These are phyloP conservation scores for Tryphoninae sp. DNA, from an alignment of 2,888 invertebrate genomes.

Conservation along the genomic window DNA sequence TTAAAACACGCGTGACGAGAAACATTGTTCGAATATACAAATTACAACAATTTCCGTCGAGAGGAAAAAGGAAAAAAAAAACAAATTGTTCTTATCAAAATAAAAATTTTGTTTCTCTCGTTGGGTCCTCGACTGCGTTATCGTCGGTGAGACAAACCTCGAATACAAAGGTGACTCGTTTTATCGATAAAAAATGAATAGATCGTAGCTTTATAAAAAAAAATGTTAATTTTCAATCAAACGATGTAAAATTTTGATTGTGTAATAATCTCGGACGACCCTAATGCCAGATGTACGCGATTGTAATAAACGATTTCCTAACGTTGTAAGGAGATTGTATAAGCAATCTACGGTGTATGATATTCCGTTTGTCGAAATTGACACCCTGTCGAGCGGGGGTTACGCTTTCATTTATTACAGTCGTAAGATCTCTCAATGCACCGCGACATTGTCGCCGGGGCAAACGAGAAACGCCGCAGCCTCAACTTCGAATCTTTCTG, in stretches of 20 bases:
- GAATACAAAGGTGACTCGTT: neutral
- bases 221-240: neutral
- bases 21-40: neutral
- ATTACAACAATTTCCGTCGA: neutral
- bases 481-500: slow-evolving; percentile 20
- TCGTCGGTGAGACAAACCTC: too few relatives aligned
- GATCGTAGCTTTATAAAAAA: neutral
- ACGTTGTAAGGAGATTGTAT: neutral
- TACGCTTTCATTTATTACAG: slow-evolving; percentile 48
- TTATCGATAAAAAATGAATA: neutral
- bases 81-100: too few relatives aligned
- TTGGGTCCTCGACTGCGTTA: too few relatives aligned
- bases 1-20: neutral
- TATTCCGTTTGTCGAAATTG: slow-evolving; percentile 44
- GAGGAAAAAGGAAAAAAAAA: neutral
- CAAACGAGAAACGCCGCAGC: slow-evolving; percentile 45
- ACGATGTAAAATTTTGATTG: neutral
- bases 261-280: neutral
- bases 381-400: neutral
- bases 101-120: too few relatives aligned
- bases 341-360: slow-evolving; percentile 3
- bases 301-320: neutral
- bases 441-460: slow-evolving; percentile 49
- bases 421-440: slow-evolving; percentile 58
- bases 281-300: neutral